Evolutionary conservation across 2,797 vertebrate species (phyloP).

Genomic region (Passerculus sandwichensis): DNA sequence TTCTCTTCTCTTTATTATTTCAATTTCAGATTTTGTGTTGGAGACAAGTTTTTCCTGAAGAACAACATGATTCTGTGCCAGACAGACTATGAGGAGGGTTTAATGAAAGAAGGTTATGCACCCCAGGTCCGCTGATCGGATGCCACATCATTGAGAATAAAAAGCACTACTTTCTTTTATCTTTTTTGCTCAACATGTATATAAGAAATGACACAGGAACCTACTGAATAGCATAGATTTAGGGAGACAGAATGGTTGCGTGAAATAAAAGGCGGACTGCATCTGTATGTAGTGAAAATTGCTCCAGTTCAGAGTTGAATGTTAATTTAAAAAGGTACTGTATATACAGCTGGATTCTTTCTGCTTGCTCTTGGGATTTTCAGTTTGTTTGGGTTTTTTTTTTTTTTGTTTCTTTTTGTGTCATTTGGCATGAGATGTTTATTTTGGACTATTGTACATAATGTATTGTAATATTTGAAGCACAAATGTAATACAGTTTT

Average conservation of each 20-base stretch:
- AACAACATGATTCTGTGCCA: constrained; percentile 99
- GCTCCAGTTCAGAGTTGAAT: constrained; percentile 82
- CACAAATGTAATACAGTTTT: constrained; percentile 99
- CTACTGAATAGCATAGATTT: constrained; percentile 90
- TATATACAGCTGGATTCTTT: constrained; percentile 86
- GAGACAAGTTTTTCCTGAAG: constrained; percentile 99
- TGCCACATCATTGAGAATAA: constrained; percentile 68
- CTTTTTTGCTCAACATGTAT: constrained; percentile 87
- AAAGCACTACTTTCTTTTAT: constrained; percentile 85
- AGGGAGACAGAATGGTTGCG: constrained; percentile 78
- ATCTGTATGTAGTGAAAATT: constrained; percentile 81
- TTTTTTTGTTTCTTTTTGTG: constrained; percentile 84
- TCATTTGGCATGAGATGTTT: constrained; percentile 97
- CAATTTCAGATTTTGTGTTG: constrained; percentile 93
- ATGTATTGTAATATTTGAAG: constrained; percentile 97
- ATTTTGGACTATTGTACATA: constrained; percentile 98
- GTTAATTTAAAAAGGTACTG: constrained; percentile 83
- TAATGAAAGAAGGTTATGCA: constrained; percentile 94
- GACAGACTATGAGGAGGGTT: constrained; percentile 99
- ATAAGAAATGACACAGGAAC: constrained; percentile 84
- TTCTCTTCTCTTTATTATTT: background rate
- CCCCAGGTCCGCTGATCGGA: constrained; percentile 93
- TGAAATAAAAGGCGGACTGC: constrained; percentile 78
- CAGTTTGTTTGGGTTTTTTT: constrained; percentile 74
- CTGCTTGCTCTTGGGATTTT: constrained; percentile 75